Base-by-base conservation (phyloP, 2,113 vertebrate genomes). In the Anarhynchus alexandrinus region DNA sequence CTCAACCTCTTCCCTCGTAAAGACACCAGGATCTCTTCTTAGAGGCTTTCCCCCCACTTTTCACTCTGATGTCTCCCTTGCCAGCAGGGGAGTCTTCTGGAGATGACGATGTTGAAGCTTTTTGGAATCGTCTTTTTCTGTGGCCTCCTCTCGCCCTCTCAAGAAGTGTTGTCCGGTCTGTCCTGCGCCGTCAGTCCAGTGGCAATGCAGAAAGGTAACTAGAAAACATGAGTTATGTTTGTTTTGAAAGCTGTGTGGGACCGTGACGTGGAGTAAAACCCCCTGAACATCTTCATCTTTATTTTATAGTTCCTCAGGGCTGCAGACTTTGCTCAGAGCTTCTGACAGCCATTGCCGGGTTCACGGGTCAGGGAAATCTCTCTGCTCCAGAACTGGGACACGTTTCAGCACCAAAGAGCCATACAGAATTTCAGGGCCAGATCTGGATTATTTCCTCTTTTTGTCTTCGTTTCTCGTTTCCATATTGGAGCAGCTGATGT, bases 211-310 rank as follows among this genome's bases (percentile, higher is more conserved):
- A 74, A 93, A 0, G 91, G 97, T 97, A 97, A 95, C 40, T 3
- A 6, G 32, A 22, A 49, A 18, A 1, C 21, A 25, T 0, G 3
- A 21, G 2, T 2, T 26, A 1, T 2, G n/a, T 6, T 42, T 43
- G 40, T 6, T 36, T 4, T 8, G 55, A 26, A 20, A 78, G 51
- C 51, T 59, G 4, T 3, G 5, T 5, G 86, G 61, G 71, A 4
- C 30, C 1, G 0, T 27, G 55, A 5, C 0, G 0, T 19, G 32
- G 34, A 20, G 5, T 2, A 21, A 36, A 52, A 25, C 25, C 34
- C 59, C 43, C 40, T 3, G 19, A 49, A 9, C 5, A 14, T 18
- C 42, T 58, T 66, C 36, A 22, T 47, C 59, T 29, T 40, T 25
- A 14, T 65, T 38, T 82, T 30, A 2, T 17, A 19, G 45, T 7